Evolutionary conservation across 2,888 invertebrate genomes (phyloP).

Genomic region (Halocaridina rubra): DNA sequence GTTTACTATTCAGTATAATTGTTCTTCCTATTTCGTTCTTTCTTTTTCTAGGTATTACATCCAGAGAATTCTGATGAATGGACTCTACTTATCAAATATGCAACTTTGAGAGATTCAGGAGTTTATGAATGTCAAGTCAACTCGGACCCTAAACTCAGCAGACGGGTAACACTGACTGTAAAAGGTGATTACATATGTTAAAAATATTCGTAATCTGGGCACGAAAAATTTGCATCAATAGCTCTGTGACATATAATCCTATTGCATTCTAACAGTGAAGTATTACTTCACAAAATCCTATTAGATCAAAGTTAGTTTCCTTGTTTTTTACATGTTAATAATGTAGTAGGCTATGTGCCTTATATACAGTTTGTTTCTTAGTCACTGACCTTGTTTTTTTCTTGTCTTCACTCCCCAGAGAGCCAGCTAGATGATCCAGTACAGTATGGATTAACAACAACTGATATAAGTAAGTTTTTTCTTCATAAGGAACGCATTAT

Average conservation of each 20-base stretch:
- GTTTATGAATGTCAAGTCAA: constrained; percentile 56
- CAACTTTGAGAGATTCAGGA: constrained; percentile 27
- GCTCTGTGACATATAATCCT: no score
- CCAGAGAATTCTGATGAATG: constrained; percentile 51
- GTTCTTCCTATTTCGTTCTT: not conserved
- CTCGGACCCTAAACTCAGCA: constrained; percentile 53
- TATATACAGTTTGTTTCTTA: no score
- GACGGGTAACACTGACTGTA: constrained; percentile 31
- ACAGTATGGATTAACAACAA: not conserved
- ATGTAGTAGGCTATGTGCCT: no score
- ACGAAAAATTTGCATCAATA: no score
- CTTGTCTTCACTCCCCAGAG: not conserved
- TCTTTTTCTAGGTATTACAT: constrained; percentile 43
- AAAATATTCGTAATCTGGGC: no score
- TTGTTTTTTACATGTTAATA: no score
- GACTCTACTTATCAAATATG: constrained; percentile 42
- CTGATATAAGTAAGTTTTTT: constrained; percentile 12
- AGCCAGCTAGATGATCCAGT: constrained; percentile 8
- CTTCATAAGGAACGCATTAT: no score
- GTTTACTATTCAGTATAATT: not conserved
- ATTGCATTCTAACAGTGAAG: no score
- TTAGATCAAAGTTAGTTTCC: no score
- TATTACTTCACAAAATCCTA: no score
- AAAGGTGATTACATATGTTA: no score
- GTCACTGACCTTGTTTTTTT: no score